Evolutionary conservation across 2,113 vertebrate genomes (phyloP), one percentile per base, ranked within the genome.

Genomic region (Nettapus auritus): DNA sequence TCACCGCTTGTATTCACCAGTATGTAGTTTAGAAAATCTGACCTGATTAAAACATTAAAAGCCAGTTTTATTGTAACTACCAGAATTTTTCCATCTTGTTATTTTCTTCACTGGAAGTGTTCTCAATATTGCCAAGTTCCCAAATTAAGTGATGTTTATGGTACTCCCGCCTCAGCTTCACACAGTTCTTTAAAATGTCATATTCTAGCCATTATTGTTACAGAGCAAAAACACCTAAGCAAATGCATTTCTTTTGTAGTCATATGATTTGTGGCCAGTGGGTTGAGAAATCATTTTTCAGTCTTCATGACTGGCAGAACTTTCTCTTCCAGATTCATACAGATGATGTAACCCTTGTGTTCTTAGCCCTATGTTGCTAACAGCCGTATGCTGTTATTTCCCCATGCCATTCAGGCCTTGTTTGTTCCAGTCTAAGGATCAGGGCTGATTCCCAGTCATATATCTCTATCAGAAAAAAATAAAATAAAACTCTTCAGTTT

Each of bases 311-410:
- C 48, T 89, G 42, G 44, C 50, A 70, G 68, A 17, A 9, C 23
- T 80, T 25, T 60, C 0, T 85, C 88, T 76, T 48, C 20, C 26
- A 73, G 21, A 21, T 48, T 67, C 18, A 29, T 16, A 34, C 1
- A 76, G 40, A 36, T 68, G 9, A 6, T 7, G 1, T 64, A 29
- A 18, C n/a, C 19, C 15, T 36, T 0, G 0, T 56, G 34, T 16
- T 62, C 48, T 56, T 56, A 55, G n/a, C 55, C 1, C 2, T 38
- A 63, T 17, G 9, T 78, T 1, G 0, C 17, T 63, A 63, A 66
- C 50, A 82, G 59, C 17, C 14, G 8, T 8, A 77, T 22, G 29
- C 11, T 88, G 26, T 6, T 76, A 50, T 71, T 70, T 56, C 40
- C 34, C 44, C 67, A 22, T 78, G 56, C 29, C 75, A 79, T 52